A percentile compares a stretch with the other conserved stretches of the same genome.
Conservation (phyloP, 2,113 vertebrate genomes). For the Talpa occidentalis region DNA sequence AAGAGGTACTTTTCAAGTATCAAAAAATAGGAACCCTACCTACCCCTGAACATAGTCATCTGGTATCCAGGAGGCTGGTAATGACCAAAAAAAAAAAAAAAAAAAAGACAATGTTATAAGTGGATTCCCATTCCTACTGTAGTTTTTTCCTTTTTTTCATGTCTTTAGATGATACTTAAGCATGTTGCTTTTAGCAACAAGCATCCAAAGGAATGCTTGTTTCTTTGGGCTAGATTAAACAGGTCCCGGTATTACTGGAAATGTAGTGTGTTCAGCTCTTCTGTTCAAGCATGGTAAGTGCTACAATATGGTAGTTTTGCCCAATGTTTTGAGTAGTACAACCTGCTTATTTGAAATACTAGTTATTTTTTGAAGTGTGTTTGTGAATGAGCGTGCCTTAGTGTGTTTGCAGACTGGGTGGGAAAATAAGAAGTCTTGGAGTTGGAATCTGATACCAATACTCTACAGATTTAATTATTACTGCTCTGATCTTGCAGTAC, state of each 20-base stretch:
- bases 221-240: constrained; percentile 81
- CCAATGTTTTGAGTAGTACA: constrained; percentile 14
- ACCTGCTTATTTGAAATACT: constrained; percentile 2
- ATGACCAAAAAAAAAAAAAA: neutral
- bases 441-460: neutral
- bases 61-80: constrained; percentile 42
- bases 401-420: neutral
- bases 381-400: constrained; percentile 32
- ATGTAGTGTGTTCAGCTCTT: constrained; percentile 33
- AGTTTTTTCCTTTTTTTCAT: constrained; percentile 77
- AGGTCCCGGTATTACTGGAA: constrained; percentile 59
- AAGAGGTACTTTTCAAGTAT: constrained; percentile 38
- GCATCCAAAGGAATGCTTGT: constrained; percentile 85
- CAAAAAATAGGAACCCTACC: neutral
- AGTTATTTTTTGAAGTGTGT: neutral
- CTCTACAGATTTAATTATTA: constrained; percentile 75
- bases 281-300: neutral
- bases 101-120: constrained; percentile 65
- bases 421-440: neutral
- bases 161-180: constrained; percentile 85
- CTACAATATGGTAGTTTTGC: neutral
- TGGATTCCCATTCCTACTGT: constrained; percentile 78
- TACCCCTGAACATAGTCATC: neutral
- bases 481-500: constrained; percentile 50
- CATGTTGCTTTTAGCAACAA: constrained; percentile 93